phyloP scores from a whole-genome alignment of 2,113 vertebrate genomes.

The Toxotes jaculatrix region DNA sequence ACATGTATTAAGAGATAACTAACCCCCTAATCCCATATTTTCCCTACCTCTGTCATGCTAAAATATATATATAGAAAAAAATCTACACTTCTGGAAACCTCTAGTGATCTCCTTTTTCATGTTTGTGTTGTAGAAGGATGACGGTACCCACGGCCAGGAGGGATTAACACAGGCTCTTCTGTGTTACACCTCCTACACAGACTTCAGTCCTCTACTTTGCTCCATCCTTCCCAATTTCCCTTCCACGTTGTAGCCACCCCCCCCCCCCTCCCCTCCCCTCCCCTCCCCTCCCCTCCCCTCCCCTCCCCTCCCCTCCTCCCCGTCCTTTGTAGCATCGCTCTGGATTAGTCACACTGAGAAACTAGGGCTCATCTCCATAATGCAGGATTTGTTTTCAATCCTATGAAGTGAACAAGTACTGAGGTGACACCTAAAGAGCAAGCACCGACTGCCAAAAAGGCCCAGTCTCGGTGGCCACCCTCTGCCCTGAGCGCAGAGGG shows the following conservation, averaged over 20 bases:
- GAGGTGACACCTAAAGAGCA: constrained; percentile 55
- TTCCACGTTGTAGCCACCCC: neutral
- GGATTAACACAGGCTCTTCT: constrained; percentile 68
- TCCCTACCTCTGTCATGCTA: neutral
- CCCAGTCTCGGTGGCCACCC: constrained; percentile 6
- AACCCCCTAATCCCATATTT: neutral
- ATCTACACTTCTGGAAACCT: neutral
- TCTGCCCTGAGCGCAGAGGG: neutral
- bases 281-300: too few relatives aligned
- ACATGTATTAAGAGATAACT: neutral
- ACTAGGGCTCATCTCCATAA: constrained; percentile 83
- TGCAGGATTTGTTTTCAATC: constrained; percentile 77
- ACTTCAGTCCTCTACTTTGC: constrained; percentile 64
- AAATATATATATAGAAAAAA: neutral
- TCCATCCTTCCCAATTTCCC: constrained; percentile 59
- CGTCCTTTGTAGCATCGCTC: constrained; percentile 52
- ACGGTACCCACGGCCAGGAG: constrained; percentile 48
- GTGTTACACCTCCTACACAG: constrained; percentile 77
- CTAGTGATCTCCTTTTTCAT: neutral
- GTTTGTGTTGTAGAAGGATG: constrained; percentile 42
- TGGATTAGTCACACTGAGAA: constrained; percentile 80
- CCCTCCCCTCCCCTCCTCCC: constrained; percentile 22
- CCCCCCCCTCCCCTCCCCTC: too few relatives aligned
- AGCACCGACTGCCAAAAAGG: constrained; percentile 26
- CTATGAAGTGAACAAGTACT: constrained; percentile 68